These are phyloP conservation scores for Stichopus horrens DNA, from an alignment of 53 echinoderm and acorn worm species.

Conservation along the genomic window DNA sequence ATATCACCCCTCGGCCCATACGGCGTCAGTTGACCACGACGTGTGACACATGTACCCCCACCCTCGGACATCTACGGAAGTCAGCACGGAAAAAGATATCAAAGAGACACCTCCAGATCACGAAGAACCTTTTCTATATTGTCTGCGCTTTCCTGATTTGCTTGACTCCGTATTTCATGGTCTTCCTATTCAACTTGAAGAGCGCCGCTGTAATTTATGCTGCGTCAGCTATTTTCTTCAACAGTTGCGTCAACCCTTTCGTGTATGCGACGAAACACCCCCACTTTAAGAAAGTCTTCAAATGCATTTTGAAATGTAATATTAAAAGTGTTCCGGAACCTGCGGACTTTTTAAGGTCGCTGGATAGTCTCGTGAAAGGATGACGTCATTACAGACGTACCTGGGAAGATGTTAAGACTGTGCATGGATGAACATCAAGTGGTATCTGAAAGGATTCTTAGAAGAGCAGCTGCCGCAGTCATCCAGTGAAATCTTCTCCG, in stretches of 20 bases:
- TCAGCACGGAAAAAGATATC: slow-evolving; percentile 34
- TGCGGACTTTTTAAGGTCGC: slow-evolving; percentile 53
- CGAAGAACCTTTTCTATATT: slow-evolving; percentile 75
- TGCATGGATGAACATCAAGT: too few relatives aligned
- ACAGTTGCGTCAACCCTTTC: slow-evolving; percentile 70
- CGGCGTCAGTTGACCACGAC: slow-evolving; percentile 31
- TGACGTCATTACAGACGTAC: not conserved
- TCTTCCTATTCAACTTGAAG: slow-evolving; percentile 54
- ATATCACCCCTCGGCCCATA: slow-evolving; percentile 26
- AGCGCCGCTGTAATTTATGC: slow-evolving; percentile 61
- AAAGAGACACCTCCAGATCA: slow-evolving; percentile 57
- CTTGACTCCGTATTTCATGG: slow-evolving; percentile 68
- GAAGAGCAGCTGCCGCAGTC: too few relatives aligned
- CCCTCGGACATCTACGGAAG: slow-evolving; percentile 40
- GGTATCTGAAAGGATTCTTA: too few relatives aligned
- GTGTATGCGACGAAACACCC: slow-evolving; percentile 80
- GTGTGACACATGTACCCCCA: slow-evolving; percentile 24
- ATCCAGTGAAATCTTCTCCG: too few relatives aligned
- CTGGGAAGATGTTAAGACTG: too few relatives aligned
- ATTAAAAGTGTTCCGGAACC: slow-evolving; percentile 69
- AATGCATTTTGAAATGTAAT: slow-evolving; percentile 59
- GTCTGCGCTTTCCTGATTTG: slow-evolving; percentile 63
- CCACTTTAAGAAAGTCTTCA: slow-evolving; percentile 71
- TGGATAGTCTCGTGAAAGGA: slow-evolving; percentile 14
- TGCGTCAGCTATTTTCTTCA: slow-evolving; percentile 63